A percentile compares a stretch with the other conserved stretches of the same genome.
phyloP scores from a whole-genome alignment of 2,113 vertebrate genomes.

The Pseudorasbora parva region DNA sequence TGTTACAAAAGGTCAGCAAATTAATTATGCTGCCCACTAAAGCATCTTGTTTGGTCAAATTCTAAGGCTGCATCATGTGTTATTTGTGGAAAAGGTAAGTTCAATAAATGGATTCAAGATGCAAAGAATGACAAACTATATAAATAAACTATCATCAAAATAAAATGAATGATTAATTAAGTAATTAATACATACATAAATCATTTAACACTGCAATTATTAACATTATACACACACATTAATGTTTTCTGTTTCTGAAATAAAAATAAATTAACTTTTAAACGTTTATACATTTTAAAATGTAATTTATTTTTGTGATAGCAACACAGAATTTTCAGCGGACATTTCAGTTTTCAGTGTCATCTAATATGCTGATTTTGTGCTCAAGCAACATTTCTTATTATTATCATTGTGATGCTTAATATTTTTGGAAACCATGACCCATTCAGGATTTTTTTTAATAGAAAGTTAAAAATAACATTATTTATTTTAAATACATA shows the following conservation, averaged over 20 bases:
- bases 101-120: no score
- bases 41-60: no score
- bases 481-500: no score
- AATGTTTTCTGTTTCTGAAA: not conserved
- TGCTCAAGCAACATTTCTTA: not conserved
- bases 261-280: not conserved
- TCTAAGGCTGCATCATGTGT: no score
- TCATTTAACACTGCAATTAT: not conserved
- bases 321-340: no score
- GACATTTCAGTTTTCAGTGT: not conserved
- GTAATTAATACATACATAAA: no score
- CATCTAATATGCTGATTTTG: not conserved
- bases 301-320: not conserved
- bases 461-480: no score
- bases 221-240: no score
- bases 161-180: no score
- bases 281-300: not conserved
- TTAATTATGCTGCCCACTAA: not conserved
- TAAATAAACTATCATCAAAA: no score
- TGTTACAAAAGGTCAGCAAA: not conserved
- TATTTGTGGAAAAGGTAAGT: no score
- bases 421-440: not conserved
- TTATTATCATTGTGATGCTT: not conserved
- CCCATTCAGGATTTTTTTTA: not conserved
- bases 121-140: no score